Evolutionary conservation across 2,888 invertebrate genomes (phyloP).

Genomic region (Watsonalla cultraria): DNA sequence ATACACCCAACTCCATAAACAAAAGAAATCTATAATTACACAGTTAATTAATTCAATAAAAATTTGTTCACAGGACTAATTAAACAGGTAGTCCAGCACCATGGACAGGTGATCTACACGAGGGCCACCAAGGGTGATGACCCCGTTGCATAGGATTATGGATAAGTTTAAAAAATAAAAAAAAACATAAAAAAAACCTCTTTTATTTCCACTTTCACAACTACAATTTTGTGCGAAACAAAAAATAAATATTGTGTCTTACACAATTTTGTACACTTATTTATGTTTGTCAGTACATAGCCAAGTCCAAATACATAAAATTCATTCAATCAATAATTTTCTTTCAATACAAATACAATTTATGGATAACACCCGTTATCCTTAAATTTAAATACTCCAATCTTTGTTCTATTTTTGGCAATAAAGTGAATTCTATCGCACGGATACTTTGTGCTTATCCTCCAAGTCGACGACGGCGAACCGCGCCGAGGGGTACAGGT

Average conservation of each 20-base stretch:
- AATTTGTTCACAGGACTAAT: conserved; percentile 85
- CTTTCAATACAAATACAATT: not conserved
- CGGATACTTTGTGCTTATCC: conserved; percentile 42
- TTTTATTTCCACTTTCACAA: conserved; percentile 17
- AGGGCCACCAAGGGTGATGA: conserved; percentile 97
- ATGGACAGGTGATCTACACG: conserved; percentile 98
- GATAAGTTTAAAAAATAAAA: conserved; percentile 66
- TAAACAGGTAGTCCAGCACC: conserved; percentile 97
- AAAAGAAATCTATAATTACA: not conserved
- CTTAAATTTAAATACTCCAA: too few relatives aligned
- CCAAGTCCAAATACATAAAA: too few relatives aligned
- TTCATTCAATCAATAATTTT: too few relatives aligned
- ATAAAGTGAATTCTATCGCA: conserved; percentile 18
- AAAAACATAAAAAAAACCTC: conserved; percentile 29
- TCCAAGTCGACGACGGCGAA: conserved; percentile 52
- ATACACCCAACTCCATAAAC: not conserved
- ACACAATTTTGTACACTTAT: too few relatives aligned
- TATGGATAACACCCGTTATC: too few relatives aligned
- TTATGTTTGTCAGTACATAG: too few relatives aligned
- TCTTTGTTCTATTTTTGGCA: too few relatives aligned
- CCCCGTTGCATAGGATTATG: conserved; percentile 82
- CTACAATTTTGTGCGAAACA: not conserved
- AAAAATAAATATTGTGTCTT: too few relatives aligned
- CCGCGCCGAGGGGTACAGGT: conserved; percentile 51
- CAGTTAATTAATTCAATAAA: not conserved